Evolutionary conservation across 1,140 invertebrate genomes (phyloP), one percentile per base, ranked within the genome.

Genomic region (Aphelinus atriplicis): DNA sequence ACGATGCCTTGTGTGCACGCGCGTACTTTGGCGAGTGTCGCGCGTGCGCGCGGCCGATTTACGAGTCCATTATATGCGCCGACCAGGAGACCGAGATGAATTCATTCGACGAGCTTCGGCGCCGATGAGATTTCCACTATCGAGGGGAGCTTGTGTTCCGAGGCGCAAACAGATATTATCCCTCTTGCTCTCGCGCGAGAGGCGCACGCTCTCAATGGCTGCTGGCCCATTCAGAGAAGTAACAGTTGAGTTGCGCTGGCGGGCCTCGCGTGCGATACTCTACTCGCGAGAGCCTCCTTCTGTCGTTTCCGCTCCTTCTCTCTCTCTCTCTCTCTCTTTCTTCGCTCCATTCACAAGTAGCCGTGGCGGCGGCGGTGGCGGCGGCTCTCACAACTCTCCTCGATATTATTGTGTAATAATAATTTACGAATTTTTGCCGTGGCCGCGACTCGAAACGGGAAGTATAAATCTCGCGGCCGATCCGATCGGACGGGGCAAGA

Each of bases 391-490:
- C 26, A 26, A 50, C 53, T 26, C 50, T 42, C 47, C 42, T 10
- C 45, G 55, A 42, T 43, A 56, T 64, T 65, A 72, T 51, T 58
- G 62, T 26, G 26, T 45, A 58, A 66, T 72, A 65, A 72, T 65
- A 42, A 65, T 66, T 10, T 9, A 9, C 26, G 26, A 57, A 57
- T 7, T 57, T 57, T 57, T 57, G 5, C 56, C 26, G 3, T 1
- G 3, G 56, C 4, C 9, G 58, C 42, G 46, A 26, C 26, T 26
- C 26, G 26, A 26, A 7, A 5, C 63, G 64, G 71, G 61, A 73
- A 60, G 55, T 72, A 72, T 72, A 72, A 72, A 72, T 72, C 71
- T 72, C 26, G 10, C 43, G 10, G 26, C 45, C 2, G n/a, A 10
- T 51, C 2, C 1, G 56, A 9, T 26, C 67, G 67, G 45, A 2